Conservation (phyloP, 2,797 vertebrate genomes). For the Rhinatrema bivittatum region DNA sequence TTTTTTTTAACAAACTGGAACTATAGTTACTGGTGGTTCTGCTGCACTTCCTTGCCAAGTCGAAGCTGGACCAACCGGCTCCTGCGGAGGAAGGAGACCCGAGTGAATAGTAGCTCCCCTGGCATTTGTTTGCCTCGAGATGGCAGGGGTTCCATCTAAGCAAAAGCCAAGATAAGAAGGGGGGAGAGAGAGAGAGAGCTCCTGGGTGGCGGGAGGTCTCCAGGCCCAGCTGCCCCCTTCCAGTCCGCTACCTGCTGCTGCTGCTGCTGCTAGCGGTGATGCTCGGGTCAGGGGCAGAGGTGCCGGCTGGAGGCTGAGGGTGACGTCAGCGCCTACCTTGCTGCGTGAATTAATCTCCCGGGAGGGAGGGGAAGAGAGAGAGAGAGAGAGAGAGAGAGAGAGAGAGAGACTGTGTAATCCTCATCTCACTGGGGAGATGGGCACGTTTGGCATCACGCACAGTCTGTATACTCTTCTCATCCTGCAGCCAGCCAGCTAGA, state of each 20-base stretch:
- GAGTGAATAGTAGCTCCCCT: too few relatives aligned
- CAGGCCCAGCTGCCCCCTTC: conserved; percentile 14
- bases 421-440: conserved; percentile 56
- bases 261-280: conserved; percentile 18
- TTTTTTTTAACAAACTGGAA: too few relatives aligned
- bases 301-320: conserved; percentile 53
- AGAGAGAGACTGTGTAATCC: too few relatives aligned
- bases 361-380: conserved; percentile 39
- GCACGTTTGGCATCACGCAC: conserved; percentile 38
- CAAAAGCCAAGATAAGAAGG: too few relatives aligned
- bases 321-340: conserved; percentile 62
- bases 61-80: too few relatives aligned
- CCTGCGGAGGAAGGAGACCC: too few relatives aligned
- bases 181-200: too few relatives aligned
- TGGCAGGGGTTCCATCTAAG: too few relatives aligned
- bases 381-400: too few relatives aligned
- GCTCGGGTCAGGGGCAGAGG: conserved; percentile 37
- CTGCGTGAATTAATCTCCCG: conserved; percentile 56
- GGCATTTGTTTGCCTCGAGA: too few relatives aligned
- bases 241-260: background rate
- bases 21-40: too few relatives aligned
- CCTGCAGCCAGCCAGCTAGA: background rate
- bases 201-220: conserved; percentile 16
- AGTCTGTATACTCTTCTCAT: background rate
- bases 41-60: too few relatives aligned